Evolutionary conservation across 2,113 vertebrate species (phyloP).

Genomic region (Clarias macrocephalus): DNA sequence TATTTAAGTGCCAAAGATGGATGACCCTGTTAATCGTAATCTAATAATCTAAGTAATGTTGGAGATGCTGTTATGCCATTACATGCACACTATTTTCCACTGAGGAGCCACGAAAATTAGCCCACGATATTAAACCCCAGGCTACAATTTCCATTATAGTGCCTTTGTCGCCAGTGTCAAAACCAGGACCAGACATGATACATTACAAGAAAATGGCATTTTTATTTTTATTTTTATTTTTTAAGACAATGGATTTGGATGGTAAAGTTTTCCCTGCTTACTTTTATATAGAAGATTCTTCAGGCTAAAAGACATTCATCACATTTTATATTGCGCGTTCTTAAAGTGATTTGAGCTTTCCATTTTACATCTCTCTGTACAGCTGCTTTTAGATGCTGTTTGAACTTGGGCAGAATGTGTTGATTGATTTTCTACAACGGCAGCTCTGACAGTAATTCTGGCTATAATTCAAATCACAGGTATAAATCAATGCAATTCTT

Average conservation of each 20-base stretch:
- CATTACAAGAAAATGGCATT: background rate
- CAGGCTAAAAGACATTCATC: background rate
- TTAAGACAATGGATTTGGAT: background rate
- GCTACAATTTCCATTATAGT: conserved; percentile 8
- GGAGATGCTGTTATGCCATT: conserved; percentile 57
- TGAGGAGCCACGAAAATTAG: conserved; percentile 11
- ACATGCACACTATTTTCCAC: conserved; percentile 53
- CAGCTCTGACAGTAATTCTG: background rate
- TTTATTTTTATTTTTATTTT: background rate
- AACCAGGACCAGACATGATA: conserved; percentile 17
- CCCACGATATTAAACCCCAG: conserved; percentile 17
- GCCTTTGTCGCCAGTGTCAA: conserved; percentile 20
- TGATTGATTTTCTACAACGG: background rate
- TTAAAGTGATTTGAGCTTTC: background rate
- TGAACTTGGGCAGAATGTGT: background rate
- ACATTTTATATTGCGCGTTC: background rate
- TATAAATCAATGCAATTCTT: background rate
- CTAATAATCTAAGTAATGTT: conserved; percentile 61
- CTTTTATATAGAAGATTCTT: background rate
- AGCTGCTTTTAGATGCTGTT: background rate
- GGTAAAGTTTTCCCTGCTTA: background rate
- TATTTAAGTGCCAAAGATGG: conserved; percentile 58
- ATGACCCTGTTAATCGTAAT: conserved; percentile 61
- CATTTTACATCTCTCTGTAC: background rate
- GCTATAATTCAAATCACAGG: background rate